Percentiles rank a stretch among this genome's conserved stretches.
These are phyloP conservation scores for Ceraclea dissimilis DNA, from an alignment of 2,888 invertebrate genomes.

Conservation along the genomic window DNA sequence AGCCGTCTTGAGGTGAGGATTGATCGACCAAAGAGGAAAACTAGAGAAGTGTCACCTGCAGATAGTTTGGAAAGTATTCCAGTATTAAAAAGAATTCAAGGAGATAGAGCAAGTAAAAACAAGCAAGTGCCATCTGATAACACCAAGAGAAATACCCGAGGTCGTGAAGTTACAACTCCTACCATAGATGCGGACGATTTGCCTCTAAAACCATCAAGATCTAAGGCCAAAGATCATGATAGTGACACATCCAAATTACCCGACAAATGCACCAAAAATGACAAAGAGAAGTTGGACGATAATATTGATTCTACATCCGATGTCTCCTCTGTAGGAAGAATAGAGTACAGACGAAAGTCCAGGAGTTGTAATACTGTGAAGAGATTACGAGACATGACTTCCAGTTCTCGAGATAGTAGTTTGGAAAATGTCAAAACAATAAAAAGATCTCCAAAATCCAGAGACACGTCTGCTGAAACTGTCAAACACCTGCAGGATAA, in stretches of 20 bases:
- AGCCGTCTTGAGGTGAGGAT: conserved; percentile 35
- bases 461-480: conserved; percentile 41
- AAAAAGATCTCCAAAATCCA: conserved; percentile 37
- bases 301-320: conserved; percentile 2
- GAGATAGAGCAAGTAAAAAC: conserved; percentile 31
- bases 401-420: conserved; percentile 46
- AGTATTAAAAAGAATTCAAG: conserved; percentile 41
- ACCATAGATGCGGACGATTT: conserved; percentile 18
- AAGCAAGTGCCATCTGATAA: conserved; percentile 3
- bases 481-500: conserved; percentile 32
- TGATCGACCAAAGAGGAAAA: conserved; percentile 47
- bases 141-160: conserved; percentile 13
- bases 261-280: neutral
- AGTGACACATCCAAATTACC: neutral
- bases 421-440: conserved; percentile 40
- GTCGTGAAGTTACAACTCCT: conserved; percentile 10
- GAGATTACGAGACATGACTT: conserved; percentile 37
- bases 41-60: conserved; percentile 51
- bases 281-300: conserved; percentile 5
- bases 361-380: conserved; percentile 39
- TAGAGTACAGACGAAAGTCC: conserved; percentile 37
- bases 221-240: conserved; percentile 8
- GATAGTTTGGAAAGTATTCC: conserved; percentile 49
- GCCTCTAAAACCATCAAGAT: conserved; percentile 11
- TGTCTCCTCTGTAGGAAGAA: conserved; percentile 8